Percentiles rank a stretch among this genome's conserved stretches.
These are phyloP conservation scores for Pseudomugil tenellus DNA, from an alignment of 2,797 vertebrate species.

Conservation along the genomic window DNA sequence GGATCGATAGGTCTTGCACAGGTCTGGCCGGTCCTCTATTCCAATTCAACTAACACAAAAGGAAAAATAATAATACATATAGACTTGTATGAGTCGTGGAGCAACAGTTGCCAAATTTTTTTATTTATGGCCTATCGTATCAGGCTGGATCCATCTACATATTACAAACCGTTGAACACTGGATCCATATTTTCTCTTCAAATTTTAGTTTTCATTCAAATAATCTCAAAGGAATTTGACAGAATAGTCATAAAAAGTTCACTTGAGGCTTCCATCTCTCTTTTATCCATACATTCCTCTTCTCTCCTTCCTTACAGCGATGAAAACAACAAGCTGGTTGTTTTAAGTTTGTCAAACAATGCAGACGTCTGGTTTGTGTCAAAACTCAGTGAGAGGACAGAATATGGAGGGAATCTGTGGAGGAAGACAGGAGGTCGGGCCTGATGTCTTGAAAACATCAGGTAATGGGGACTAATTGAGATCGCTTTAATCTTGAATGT, in stretches of 20 bases:
- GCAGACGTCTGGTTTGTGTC: conserved; percentile 58
- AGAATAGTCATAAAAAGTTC: no score
- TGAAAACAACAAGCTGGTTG: conserved; percentile 1
- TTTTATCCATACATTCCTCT: conserved; percentile 9
- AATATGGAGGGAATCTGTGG: conserved; percentile 32
- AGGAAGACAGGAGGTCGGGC: background rate
- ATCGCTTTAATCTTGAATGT: conserved; percentile 58
- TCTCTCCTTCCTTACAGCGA: background rate
- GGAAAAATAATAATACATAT: background rate
- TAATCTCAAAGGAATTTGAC: fast-evolving
- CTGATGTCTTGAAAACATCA: conserved; percentile 56
- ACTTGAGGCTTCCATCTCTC: conserved; percentile 1
- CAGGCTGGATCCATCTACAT: background rate
- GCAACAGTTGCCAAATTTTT: background rate
- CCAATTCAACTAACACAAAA: conserved; percentile 20
- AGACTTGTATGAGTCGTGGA: background rate
- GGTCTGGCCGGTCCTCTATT: conserved; percentile 49
- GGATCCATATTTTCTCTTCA: background rate
- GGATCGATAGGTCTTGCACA: conserved; percentile 63
- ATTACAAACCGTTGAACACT: background rate
- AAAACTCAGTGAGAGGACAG: conserved; percentile 36
- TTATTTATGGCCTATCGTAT: background rate
- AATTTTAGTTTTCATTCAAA: conserved; percentile 4
- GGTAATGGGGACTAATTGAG: conserved; percentile 64
- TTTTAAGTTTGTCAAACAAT: conserved; percentile 16